Conservation (phyloP, 2,888 invertebrate genomes). For the Stenoptilia bipunctidactyla region DNA sequence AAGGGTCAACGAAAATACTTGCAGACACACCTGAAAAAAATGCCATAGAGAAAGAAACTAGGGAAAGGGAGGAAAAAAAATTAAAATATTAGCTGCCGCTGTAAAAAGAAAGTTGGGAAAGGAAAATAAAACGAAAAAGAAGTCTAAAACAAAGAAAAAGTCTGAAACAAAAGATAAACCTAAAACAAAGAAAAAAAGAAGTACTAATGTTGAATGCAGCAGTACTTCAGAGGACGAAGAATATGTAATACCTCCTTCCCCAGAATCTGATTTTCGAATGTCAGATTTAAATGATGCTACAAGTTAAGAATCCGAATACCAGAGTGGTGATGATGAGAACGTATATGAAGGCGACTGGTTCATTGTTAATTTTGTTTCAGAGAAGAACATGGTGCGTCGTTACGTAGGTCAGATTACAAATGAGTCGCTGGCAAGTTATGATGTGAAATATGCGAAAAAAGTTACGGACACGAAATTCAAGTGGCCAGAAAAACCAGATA, state of each 20-base stretch:
- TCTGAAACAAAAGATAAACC: slow-evolving; percentile 2
- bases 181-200: slow-evolving; percentile 3
- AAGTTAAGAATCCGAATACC: slow-evolving; percentile 9
- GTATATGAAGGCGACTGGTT: slow-evolving; percentile 17
- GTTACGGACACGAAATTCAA: slow-evolving; percentile 17
- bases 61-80: slow-evolving; percentile 8
- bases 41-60: slow-evolving; percentile 8
- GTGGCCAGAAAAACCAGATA: slow-evolving; percentile 18
- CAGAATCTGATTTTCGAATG: slow-evolving; percentile 8
- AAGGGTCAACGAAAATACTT: slow-evolving; percentile 15
- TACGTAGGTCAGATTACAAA: slow-evolving; percentile 18
- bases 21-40: slow-evolving; percentile 19
- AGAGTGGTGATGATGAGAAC: slow-evolving; percentile 12
- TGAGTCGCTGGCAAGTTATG: slow-evolving; percentile 11
- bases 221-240: slow-evolving; percentile 11
- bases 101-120: slow-evolving; percentile 7
- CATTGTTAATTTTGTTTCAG: slow-evolving; percentile 17
- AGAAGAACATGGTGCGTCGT: slow-evolving; percentile 17
- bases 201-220: slow-evolving; percentile 2
- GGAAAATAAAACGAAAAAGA: slow-evolving; percentile 2
- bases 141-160: slow-evolving; percentile 4
- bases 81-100: neutral
- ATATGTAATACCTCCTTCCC: slow-evolving; percentile 9
- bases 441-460: slow-evolving; percentile 20
- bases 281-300: slow-evolving; percentile 8